phyloP scores from a whole-genome alignment of 2,888 invertebrate species.

The Trimorus sp. region DNA sequence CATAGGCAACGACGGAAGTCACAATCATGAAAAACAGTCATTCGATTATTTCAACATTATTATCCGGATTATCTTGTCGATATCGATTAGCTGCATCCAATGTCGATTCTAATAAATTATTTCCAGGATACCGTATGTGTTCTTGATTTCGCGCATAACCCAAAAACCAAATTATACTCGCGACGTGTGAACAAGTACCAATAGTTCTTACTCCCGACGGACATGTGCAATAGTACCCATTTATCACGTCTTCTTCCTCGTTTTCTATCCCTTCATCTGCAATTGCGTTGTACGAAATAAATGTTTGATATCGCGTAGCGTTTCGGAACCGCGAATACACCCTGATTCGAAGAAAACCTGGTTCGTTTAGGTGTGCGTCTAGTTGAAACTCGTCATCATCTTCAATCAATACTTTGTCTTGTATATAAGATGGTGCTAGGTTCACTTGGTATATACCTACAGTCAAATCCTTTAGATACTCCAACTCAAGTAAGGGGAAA shows the following conservation, averaged over 20 bases:
- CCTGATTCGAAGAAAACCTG: conserved; percentile 42
- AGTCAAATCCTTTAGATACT: conserved; percentile 45
- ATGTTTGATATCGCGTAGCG: conserved; percentile 1
- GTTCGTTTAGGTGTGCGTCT: conserved; percentile 21
- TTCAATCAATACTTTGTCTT: conserved; percentile 42
- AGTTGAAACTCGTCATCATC: conserved; percentile 45
- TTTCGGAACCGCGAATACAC: conserved; percentile 32
- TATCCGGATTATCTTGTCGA: too few species aligned
- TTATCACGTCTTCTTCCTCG: background rate
- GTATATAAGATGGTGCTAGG: conserved; percentile 41
- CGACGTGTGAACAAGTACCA: conserved; percentile 10
- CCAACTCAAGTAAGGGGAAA: conserved; percentile 40
- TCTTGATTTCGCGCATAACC: conserved; percentile 13
- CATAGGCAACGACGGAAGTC: too few species aligned
- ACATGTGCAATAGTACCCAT: conserved; percentile 24
- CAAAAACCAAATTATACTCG: conserved; percentile 2
- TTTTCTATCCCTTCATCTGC: background rate
- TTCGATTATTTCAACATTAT: too few species aligned
- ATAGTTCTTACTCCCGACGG: conserved; percentile 13
- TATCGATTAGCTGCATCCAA: too few species aligned
- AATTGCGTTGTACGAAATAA: conserved; percentile 11
- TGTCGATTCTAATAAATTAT: too few species aligned
- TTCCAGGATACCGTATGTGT: conserved; percentile 9
- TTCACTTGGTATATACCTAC: conserved; percentile 51
- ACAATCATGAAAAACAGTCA: too few species aligned